Evolutionary conservation across 92 coral and sea anemone species (phyloP), one percentile per base, ranked within the genome.

Genomic region (Ricordea florida): DNA sequence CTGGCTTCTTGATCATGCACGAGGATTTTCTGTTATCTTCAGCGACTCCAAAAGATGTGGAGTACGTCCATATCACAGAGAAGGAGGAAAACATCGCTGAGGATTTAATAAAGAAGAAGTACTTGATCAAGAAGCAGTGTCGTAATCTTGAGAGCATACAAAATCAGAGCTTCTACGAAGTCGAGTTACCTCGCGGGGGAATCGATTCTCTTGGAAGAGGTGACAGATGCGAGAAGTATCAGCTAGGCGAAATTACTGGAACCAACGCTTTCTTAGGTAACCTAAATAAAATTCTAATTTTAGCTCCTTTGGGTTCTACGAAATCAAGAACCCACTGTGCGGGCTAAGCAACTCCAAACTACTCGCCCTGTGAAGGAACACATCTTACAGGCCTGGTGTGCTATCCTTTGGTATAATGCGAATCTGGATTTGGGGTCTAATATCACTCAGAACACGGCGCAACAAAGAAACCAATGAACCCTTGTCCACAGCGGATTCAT

Each of bases 1-100:
- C 78, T 73, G 91, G 91, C 6, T 80, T 85, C 32, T 49, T 85
- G 7, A 59, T 80, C 31, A 45, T 85, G 49, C 87, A 85, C 72
- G 63, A 47, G 38, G 71, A 59, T 40, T 85, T 85, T 35, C 10
- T 82, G 21, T 61, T 69, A 9, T n/a, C 88, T 4, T 78, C 81
- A n/a, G 59, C 78, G 18, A 49, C 53, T 14, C 48, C 69, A 22
- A 23, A 10, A 11, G 56, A 79, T 13, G 35, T 85, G 14, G 75
- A 72, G 22, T 44, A 64, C 32, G 81, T 72, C 13, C 91, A 85
- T 10, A 72, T 85, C 38, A 81, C 91, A 18, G 60, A 63, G 72
- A 72, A 81, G 26, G 78, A 78, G 27, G 73, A 50, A 3, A 17
- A 24, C 22, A 49, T 85, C 2, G 82, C 87, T 20, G 50, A 73